Evolutionary conservation across 2,797 vertebrate genomes (phyloP), one percentile per base, ranked within the genome.

Genomic region (Miichthys miiuy): DNA sequence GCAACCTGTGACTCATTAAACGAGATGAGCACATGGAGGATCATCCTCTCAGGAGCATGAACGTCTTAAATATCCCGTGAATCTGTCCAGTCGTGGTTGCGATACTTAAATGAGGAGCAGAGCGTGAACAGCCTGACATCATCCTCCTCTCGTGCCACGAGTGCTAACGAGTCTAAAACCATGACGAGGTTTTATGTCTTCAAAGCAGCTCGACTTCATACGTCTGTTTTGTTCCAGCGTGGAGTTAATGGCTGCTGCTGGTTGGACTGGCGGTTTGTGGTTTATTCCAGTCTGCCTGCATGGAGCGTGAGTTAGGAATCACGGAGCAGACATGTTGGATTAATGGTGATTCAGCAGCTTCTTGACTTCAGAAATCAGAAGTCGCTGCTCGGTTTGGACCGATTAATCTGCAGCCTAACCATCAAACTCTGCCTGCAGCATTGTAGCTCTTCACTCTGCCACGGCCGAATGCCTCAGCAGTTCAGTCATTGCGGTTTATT

Each of bases 401-500:
- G 2, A 27, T 56, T 38, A 8, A 27, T 27, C 21, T 63, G 6
- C 6, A 52, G 8, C 57, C 16, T 23, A 38, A 52, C 64, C 34
- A 25, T 57, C 27, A 27, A 9, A 69, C 66, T 66, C 23, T 51
- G 27, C 38, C 1, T 27, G 9, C 69, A 47, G 50, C 3, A 1
- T 7, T 13, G 38, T n/a, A 6, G 30, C 27, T 55, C n/a, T 60
- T 2, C 51, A 2, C 27, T 75, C 41, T 60, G 46, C 27, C n/a
- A 25, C 1, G 5, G 16, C 38, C 0, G 10, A 57, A 48, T 54
- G 46, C 44, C 38, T 68, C 1, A 1, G 30, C 13, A n/a, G 16
- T 42, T 64, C 25, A 64, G 38, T 62, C 52, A 20, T 50, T 66
- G 72, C 4, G 64, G 68, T 69, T 68, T 61, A 38, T 71, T 47